Evolutionary conservation across 2,113 vertebrate genomes (phyloP).

Genomic region (Hyperopisus bebe): DNA sequence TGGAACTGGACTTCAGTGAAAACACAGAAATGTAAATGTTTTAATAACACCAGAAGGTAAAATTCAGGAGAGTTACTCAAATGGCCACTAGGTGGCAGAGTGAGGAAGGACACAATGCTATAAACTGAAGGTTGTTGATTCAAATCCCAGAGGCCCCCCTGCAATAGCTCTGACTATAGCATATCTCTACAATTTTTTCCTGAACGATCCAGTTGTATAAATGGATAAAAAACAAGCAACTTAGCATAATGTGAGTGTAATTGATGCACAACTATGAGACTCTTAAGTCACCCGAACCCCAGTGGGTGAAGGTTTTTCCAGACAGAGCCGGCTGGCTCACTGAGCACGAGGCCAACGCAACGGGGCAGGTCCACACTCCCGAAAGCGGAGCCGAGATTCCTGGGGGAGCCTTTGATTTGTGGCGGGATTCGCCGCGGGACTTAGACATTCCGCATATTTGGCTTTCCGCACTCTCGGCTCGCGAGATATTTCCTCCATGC

Average conservation of each 20-base stretch:
- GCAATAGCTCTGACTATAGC: neutral
- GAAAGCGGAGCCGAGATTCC: neutral
- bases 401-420: conserved; percentile 1
- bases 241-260: neutral
- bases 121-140: neutral
- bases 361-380: neutral
- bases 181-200: neutral
- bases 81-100: neutral
- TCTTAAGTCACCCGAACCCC: neutral
- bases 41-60: neutral
- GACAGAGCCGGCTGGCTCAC: neutral
- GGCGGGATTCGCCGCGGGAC: neutral
- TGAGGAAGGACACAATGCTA: neutral
- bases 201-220: neutral
- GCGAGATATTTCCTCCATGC: neutral
- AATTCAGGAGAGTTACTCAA: neutral
- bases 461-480: neutral
- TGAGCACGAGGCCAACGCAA: neutral
- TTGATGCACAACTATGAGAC: neutral
- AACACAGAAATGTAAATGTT: neutral
- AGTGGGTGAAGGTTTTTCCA: neutral
- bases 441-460: neutral
- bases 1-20: neutral
- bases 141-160: neutral
- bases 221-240: neutral